phyloP scores from a whole-genome alignment of 2,888 invertebrate species.

The Eustalomyia histrio region DNA sequence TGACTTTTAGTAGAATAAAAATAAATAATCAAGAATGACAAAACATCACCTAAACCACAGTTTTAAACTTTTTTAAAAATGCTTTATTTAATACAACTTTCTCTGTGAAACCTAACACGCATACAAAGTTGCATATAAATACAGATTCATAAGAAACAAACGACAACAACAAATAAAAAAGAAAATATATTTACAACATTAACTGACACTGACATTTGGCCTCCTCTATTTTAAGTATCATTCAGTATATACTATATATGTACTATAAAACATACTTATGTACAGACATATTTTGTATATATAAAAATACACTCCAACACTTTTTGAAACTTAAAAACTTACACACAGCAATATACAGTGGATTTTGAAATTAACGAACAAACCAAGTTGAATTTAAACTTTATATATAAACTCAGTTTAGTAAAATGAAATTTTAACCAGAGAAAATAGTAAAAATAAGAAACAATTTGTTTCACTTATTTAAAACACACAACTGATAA shows the following conservation, averaged over 20 bases:
- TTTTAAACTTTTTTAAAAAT: conserved; percentile 37
- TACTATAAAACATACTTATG: neutral
- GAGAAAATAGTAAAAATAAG: no score
- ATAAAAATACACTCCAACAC: neutral
- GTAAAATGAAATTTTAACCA: no score
- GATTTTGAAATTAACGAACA: no score
- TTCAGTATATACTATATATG: conserved; percentile 4
- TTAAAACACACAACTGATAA: no score
- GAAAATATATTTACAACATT: conserved; percentile 29
- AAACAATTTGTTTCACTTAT: no score
- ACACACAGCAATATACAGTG: no score
- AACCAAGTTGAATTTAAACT: no score
- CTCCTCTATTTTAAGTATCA: conserved; percentile 42
- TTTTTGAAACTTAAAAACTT: neutral
- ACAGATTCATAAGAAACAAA: neutral
- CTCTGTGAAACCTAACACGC: neutral
- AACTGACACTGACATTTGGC: conserved; percentile 57
- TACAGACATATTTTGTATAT: neutral
- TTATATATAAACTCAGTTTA: no score
- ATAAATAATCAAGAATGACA: neutral
- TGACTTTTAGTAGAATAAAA: neutral
- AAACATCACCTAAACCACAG: conserved; percentile 28
- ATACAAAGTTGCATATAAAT: neutral
- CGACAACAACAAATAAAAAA: neutral
- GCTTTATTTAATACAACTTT: conserved; percentile 41